Conservation (phyloP, 2,113 vertebrate species). For the Calyptommatus sinebrachiatus region DNA sequence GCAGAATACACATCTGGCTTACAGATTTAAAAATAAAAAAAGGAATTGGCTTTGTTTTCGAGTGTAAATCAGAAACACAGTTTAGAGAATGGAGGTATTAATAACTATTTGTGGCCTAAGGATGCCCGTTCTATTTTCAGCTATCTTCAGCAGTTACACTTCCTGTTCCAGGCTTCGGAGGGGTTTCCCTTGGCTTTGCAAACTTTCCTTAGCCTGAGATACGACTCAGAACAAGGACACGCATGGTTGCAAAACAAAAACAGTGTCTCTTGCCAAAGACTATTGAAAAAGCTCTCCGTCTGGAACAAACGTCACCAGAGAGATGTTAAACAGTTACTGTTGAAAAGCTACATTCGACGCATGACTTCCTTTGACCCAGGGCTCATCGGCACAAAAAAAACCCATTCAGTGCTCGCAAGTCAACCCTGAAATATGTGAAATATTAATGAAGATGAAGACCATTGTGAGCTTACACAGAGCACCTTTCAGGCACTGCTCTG, state of each 20-base stretch:
- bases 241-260: not conserved
- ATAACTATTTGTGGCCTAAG: constrained; percentile 19
- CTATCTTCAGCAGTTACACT: constrained; percentile 4
- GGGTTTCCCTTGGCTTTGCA: constrained; percentile 9
- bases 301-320: not conserved
- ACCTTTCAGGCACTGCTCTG: not conserved
- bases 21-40: not conserved
- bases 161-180: constrained; percentile 4
- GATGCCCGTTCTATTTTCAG: not conserved
- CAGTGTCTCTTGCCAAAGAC: not conserved
- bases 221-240: constrained; percentile 16
- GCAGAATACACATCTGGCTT: constrained; percentile 26
- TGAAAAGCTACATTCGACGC: not conserved
- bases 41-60: not conserved
- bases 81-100: not conserved
- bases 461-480: not conserved
- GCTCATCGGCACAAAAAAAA: not conserved
- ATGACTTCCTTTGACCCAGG: not conserved
- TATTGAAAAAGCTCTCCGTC: not conserved
- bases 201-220: constrained; percentile 6
- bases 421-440: not conserved
- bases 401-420: not conserved
- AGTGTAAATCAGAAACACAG: not conserved
- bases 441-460: not conserved
- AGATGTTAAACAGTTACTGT: not conserved